Base-by-base conservation (phyloP, 23 tunicate genomes). In the Ciona savignyi region DNA sequence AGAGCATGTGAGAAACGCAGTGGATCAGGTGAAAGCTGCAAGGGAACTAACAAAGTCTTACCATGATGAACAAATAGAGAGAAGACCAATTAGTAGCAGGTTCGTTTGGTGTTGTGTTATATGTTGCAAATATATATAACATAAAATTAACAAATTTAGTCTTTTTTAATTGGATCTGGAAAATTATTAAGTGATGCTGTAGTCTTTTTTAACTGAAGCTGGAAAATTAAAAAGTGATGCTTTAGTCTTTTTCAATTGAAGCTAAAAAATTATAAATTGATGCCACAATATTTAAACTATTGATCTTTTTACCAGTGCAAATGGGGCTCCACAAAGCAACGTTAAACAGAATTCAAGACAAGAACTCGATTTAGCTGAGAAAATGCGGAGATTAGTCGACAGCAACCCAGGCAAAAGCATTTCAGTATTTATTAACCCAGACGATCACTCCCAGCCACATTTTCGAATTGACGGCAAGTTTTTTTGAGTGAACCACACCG, bases 401-500 rank as follows among this genome's bases (percentile, higher is more conserved):
- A 86, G 93, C 76, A 88, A 95, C 67, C 95, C 95, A 28, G 99
- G 99, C 26, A 88, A 80, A 62, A 83, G 92, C 34, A 95, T 95
- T 51, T 95, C 99, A 2, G 99, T 95, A 3, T 88, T 84, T 77
- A 60, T 95, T 26, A 88, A 95, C 60, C 99, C 99, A 23, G 90
- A 95, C 22, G 93, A 95, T 48, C 71, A 79, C 0, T 83, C 89
- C 1, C 68, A 83, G 48, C 84, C 96, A 32, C 99, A 95, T 88
- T 85, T 95, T 56, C 73, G 99, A 78, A 85, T 95, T 23, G 99
- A 85, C 68, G 99, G 87, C 27, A 95, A 95, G 68, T 95, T 88
- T 77, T 88, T 80, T 66, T 95, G 31, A 49, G 32, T 27, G 6
- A 6, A 6, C 25, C 23, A 23, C n/a, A 23, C 25, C 23, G 20